Evolutionary conservation across 2,113 vertebrate species (phyloP).

Genomic region (Henicopernis longicauda): DNA sequence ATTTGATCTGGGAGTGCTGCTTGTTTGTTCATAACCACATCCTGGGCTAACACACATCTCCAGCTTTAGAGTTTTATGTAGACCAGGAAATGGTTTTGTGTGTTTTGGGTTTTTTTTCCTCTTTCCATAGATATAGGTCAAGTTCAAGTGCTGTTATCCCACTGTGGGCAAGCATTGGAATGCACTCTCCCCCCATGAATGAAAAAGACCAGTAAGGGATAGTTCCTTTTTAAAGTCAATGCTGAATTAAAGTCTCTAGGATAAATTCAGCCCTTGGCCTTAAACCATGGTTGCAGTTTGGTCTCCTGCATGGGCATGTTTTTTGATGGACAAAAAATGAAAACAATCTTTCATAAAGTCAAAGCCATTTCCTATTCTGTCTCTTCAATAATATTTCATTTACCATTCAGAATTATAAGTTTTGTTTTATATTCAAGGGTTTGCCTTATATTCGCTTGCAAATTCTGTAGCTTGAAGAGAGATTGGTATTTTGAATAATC

Average conservation of each 20-base stretch:
- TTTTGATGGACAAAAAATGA: not conserved
- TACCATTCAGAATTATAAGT: accelerated
- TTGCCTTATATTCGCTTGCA: accelerated
- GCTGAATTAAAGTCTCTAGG: not conserved
- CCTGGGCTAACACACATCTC: not conserved
- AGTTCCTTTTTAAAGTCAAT: not conserved
- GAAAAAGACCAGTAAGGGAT: not conserved
- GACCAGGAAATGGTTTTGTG: not conserved
- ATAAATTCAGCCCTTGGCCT: not conserved
- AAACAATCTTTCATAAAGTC: not conserved
- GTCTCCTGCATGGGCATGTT: not conserved
- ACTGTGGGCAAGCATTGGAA: not conserved
- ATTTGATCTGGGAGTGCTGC: not conserved
- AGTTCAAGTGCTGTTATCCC: not conserved
- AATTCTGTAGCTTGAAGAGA: not conserved
- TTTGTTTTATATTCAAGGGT: not conserved
- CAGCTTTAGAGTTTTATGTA: not conserved
- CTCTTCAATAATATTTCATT: not conserved
- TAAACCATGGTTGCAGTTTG: not conserved
- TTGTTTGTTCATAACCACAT: not conserved
- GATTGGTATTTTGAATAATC: not conserved
- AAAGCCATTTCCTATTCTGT: not conserved
- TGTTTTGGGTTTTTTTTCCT: not conserved
- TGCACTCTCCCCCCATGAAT: not conserved
- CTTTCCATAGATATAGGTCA: not conserved